Percentiles rank a stretch among this genome's conserved stretches.
Conservation (phyloP, 2,113 vertebrate species). For the Pygoscelis antarcticus region DNA sequence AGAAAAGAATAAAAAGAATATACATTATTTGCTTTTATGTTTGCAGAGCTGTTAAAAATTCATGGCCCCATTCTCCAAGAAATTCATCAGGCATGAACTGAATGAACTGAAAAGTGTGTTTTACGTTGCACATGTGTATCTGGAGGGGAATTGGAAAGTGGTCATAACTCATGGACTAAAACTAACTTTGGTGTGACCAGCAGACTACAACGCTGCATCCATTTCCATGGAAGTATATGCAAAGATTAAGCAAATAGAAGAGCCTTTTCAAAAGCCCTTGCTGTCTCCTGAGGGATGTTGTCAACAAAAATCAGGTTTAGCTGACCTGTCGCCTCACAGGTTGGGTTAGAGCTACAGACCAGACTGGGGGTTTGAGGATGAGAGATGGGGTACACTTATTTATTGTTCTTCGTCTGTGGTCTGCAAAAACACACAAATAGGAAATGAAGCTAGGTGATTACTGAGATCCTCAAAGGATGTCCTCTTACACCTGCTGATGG, state of each 20-base stretch:
- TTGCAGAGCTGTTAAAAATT: constrained; percentile 32
- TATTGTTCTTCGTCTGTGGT: not conserved
- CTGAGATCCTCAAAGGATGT: not conserved
- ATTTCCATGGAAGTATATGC: not conserved
- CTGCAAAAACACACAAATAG: not conserved
- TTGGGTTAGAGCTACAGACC: not conserved
- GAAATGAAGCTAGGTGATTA: not conserved
- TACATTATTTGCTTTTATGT: not conserved
- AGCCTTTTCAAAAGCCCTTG: not conserved
- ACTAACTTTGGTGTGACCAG: not conserved
- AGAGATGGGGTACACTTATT: not conserved
- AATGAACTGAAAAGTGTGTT: not conserved
- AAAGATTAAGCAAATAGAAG: not conserved
- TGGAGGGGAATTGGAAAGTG: not conserved
- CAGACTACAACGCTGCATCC: not conserved
- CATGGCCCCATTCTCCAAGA: not conserved
- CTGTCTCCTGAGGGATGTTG: not conserved
- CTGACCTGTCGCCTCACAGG: not conserved
- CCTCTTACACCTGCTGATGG: not conserved
- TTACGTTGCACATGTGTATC: not conserved
- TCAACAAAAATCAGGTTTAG: not conserved
- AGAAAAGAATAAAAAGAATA: not conserved
- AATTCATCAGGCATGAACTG: not conserved
- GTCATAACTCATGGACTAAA: not conserved
- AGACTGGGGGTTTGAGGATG: not conserved